Percentiles rank a stretch among this genome's conserved stretches.
phyloP scores from a whole-genome alignment of 2,113 vertebrate species.

The Mustelus asterias region DNA sequence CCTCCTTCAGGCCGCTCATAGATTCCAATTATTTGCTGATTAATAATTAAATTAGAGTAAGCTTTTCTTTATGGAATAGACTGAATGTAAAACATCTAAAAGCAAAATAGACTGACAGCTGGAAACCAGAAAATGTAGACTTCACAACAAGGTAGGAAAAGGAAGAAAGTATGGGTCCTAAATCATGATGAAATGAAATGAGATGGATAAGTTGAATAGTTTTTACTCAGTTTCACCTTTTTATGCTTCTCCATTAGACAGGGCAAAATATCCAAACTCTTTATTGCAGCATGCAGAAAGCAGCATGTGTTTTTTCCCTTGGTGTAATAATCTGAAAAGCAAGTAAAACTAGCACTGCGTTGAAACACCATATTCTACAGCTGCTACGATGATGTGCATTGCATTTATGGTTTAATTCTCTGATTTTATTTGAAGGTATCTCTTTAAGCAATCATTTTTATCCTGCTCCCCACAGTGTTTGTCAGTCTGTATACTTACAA shows the following conservation, averaged over 20 bases:
- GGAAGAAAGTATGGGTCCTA: not conserved
- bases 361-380: not conserved
- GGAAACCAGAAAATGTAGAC: not conserved
- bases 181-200: not conserved
- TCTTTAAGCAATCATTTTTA: not conserved
- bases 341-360: not conserved
- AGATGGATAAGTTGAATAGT: not conserved
- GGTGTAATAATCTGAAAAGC: not conserved
- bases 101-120: not conserved
- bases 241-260: not conserved
- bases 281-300: not conserved
- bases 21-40: not conserved
- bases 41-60: not conserved
- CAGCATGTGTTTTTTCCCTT: not conserved
- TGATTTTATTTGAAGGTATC: conserved; percentile 17
- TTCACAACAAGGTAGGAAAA: not conserved
- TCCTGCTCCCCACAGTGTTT: not conserved
- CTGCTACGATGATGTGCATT: not conserved
- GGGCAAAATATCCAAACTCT: not conserved
- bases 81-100: not conserved
- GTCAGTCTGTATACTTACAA: not conserved
- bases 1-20: no score
- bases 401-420: not conserved
- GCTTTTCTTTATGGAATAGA: not conserved
- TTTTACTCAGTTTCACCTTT: not conserved